Conservation (phyloP, 2,113 vertebrate genomes). For the Paramormyrops kingsleyae region DNA sequence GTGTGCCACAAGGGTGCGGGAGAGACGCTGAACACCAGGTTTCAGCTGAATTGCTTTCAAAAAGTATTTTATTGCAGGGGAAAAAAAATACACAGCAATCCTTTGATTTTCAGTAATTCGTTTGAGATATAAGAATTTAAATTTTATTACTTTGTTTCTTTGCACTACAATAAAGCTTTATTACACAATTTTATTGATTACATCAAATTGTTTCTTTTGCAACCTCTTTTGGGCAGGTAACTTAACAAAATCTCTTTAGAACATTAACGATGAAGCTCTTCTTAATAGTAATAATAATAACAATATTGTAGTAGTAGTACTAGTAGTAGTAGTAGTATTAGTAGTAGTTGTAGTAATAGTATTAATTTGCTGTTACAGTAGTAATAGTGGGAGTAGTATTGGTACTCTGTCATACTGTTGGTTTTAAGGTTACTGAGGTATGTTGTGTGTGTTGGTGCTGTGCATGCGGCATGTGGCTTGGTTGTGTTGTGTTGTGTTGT, state of each 20-base stretch:
- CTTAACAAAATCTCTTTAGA: not conserved
- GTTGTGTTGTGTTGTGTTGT: not conserved
- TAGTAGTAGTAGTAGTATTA: not conserved
- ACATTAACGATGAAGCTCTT: not conserved
- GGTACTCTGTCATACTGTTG: not conserved
- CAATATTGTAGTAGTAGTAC: not conserved
- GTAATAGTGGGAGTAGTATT: not conserved
- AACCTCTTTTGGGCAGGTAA: not conserved
- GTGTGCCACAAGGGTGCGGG: not conserved
- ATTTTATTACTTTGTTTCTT: not conserved
- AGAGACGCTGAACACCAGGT: not conserved
- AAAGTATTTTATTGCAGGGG: not conserved
- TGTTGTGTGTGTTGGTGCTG: not conserved
- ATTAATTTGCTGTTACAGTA: not conserved
- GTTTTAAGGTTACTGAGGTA: not conserved
- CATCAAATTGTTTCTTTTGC: not conserved
- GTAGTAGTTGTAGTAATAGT: not conserved
- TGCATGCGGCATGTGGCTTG: not conserved
- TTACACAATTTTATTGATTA: not conserved
- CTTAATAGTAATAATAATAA: not conserved
- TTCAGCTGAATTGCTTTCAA: not conserved
- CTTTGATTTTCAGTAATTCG: not conserved
- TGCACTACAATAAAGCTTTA: not conserved
- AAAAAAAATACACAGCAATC: not conserved
- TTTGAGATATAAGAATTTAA: not conserved